Evolutionary conservation across 2,113 vertebrate genomes (phyloP).

Genomic region (Cervus canadensis): DNA sequence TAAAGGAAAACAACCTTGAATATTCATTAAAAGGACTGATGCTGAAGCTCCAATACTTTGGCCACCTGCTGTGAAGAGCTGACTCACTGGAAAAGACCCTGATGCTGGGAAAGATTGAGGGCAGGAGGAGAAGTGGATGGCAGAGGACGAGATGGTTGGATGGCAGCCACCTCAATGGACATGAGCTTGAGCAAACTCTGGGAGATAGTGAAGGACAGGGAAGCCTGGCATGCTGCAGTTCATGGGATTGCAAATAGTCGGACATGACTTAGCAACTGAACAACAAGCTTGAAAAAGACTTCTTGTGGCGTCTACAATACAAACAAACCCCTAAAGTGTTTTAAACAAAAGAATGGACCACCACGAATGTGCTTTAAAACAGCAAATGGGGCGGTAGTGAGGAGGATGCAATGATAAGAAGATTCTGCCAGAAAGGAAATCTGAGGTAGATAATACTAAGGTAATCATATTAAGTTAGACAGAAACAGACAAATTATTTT

Average conservation of each 20-base stretch:
- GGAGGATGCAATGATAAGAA: neutral
- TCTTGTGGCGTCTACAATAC: neutral
- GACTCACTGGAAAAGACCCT: neutral
- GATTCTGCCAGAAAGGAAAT: neutral
- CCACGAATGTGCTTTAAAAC: neutral
- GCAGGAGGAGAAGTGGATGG: neutral
- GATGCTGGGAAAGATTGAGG: neutral
- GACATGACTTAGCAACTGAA: neutral
- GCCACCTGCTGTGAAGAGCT: neutral
- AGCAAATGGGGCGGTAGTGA: neutral
- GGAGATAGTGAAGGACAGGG: neutral
- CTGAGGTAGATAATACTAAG: neutral
- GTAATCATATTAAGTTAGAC: neutral
- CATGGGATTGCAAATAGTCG: neutral
- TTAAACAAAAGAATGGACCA: neutral
- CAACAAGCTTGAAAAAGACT: neutral
- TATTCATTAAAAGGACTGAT: neutral
- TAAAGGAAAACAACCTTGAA: neutral
- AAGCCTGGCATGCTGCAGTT: neutral
- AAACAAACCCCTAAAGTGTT: neutral
- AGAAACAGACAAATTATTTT: neutral
- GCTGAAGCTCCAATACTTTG: neutral
- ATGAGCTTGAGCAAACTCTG: neutral
- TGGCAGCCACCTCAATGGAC: neutral
- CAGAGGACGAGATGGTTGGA: neutral